Percentiles rank a stretch among this genome's conserved stretches.
Evolutionary conservation across 2,888 invertebrate genomes (phyloP).

Genomic region (Adelphocoris suturalis): DNA sequence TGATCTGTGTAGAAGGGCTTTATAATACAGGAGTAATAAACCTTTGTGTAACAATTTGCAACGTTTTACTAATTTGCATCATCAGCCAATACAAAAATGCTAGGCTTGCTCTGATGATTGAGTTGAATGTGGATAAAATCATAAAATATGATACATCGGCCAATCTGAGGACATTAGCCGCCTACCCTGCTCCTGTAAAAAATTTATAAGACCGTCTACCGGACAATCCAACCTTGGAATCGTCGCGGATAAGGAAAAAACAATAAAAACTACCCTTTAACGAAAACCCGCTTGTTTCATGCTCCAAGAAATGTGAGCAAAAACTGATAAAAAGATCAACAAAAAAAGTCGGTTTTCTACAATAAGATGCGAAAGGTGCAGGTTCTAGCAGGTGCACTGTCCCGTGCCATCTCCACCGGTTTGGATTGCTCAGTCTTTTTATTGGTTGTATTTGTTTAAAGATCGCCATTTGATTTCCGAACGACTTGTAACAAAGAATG

Average conservation of each 20-base stretch:
- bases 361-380: not conserved
- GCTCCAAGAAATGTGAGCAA: not conserved
- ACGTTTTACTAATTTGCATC: too few relatives aligned
- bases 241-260: slow-evolving; percentile 10
- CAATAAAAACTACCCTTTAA: not conserved
- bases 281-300: slow-evolving; percentile 39
- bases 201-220: not conserved
- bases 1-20: too few relatives aligned
- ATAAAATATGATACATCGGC: slow-evolving; percentile 1
- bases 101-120: not conserved
- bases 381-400: not conserved
- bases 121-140: not conserved
- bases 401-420: not conserved
- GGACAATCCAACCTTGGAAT: not conserved
- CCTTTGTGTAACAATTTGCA: too few relatives aligned
- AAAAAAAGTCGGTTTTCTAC: not conserved
- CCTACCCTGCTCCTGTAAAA: not conserved
- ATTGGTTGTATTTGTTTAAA: not conserved
- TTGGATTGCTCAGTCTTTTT: not conserved
- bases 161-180: not conserved
- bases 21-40: too few relatives aligned
- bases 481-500: not conserved
- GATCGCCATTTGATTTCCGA: not conserved
- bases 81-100: too few relatives aligned
- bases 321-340: not conserved